phyloP scores from a whole-genome alignment of 2,888 invertebrate genomes.

The Trichopoda pennipes region DNA sequence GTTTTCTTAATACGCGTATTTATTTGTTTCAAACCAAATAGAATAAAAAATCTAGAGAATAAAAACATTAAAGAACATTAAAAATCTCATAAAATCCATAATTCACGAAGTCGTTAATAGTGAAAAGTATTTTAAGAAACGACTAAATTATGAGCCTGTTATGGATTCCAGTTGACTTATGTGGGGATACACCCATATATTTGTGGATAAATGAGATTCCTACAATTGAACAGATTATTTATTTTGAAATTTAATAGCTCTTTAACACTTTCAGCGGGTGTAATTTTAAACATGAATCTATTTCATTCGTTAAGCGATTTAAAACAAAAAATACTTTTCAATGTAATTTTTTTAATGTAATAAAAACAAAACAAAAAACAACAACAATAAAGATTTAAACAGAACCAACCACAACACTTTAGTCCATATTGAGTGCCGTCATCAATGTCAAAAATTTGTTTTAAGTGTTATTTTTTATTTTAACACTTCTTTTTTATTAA shows the following conservation, averaged over 20 bases:
- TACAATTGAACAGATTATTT: conserved; percentile 46
- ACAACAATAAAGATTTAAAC: conserved; percentile 17
- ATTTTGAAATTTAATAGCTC: conserved; percentile 65
- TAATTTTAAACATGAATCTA: conserved; percentile 28
- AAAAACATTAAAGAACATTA: conserved; percentile 40
- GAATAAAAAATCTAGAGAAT: conserved; percentile 20
- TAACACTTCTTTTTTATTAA: conserved; percentile 43
- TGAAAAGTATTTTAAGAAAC: conserved; percentile 18
- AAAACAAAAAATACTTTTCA: conserved; percentile 40
- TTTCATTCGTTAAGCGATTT: conserved; percentile 10
- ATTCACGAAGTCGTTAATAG: conserved; percentile 33
- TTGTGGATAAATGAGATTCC: conserved; percentile 12
- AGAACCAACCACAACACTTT: conserved; percentile 34
- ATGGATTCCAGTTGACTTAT: conserved; percentile 1
- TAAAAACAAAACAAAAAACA: conserved; percentile 45
- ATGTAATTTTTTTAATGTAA: conserved; percentile 30
- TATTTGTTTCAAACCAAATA: conserved; percentile 11
- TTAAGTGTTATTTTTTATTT: conserved; percentile 61
- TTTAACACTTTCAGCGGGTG: conserved; percentile 61
- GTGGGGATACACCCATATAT: not conserved
- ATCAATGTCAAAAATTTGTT: conserved; percentile 61
- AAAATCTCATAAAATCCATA: conserved; percentile 51
- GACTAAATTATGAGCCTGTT: conserved; percentile 39
- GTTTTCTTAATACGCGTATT: conserved; percentile 18
- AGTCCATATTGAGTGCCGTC: conserved; percentile 58